Percentiles rank a stretch among this genome's conserved stretches.
Conservation (phyloP, 2,113 vertebrate species). For the Amblyopsis rosae region DNA sequence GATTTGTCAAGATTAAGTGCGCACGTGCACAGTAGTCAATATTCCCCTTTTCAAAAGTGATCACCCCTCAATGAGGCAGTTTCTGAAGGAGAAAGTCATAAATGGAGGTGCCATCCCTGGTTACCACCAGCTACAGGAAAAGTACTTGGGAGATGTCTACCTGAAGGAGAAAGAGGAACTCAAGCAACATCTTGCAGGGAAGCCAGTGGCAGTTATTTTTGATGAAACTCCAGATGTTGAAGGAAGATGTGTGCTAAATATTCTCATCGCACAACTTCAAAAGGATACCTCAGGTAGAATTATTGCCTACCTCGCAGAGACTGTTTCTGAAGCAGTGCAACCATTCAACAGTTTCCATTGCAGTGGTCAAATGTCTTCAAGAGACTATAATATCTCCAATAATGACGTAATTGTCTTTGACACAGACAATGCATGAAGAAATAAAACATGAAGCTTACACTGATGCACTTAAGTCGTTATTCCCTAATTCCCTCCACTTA, state of each 20-base stretch:
- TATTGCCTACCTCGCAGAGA: conserved; percentile 4
- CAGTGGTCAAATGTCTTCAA: conserved; percentile 14
- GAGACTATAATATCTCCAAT: conserved; percentile 29
- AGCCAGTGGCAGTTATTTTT: not conserved
- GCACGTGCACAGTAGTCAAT: too few species aligned
- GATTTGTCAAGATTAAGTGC: too few species aligned
- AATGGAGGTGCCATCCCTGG: too few species aligned
- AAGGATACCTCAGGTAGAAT: too few species aligned
- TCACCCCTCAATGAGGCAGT: not conserved
- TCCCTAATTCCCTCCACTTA: conserved; percentile 1
- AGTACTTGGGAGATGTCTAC: not conserved
- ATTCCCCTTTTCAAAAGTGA: too few species aligned
- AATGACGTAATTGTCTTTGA: conserved; percentile 39
- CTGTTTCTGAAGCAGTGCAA: conserved; percentile 24
- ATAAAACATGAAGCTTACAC: too few species aligned
- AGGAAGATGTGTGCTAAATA: too few species aligned
- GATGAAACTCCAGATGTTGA: not conserved
- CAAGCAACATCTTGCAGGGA: too few species aligned
- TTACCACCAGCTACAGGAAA: not conserved
- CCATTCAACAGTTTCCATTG: conserved; percentile 4
- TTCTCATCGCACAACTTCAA: too few species aligned
- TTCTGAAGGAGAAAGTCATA: not conserved
- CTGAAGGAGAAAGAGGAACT: not conserved
- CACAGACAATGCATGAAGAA: conserved; percentile 45
- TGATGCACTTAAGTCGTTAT: too few species aligned